These are phyloP conservation scores for Drosophila nigritarsus DNA, from an alignment of 2,888 invertebrate species.

Conservation along the genomic window DNA sequence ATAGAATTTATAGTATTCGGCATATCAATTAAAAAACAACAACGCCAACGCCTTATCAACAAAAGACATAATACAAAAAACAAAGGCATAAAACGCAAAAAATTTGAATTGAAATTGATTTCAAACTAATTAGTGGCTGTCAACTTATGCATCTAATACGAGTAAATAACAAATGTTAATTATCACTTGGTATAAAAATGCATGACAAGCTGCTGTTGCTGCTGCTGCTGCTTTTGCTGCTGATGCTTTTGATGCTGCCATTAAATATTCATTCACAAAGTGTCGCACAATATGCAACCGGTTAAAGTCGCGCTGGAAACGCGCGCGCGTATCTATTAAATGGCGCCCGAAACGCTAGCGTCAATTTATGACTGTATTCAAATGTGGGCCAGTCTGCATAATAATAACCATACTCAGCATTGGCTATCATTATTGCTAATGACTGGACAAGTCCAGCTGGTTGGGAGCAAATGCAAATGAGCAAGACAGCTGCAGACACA, in stretches of 20 bases:
- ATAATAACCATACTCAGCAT: constrained; percentile 44
- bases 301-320: constrained; percentile 58
- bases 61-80: neutral
- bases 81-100: neutral
- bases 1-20: constrained; percentile 9
- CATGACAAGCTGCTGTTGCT: constrained; percentile 32
- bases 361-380: constrained; percentile 57
- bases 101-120: constrained; percentile 56
- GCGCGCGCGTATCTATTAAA: constrained; percentile 56
- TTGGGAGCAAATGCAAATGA: constrained; percentile 49
- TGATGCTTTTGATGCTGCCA: neutral
- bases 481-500: constrained; percentile 23
- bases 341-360: constrained; percentile 61
- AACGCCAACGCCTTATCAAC: constrained; percentile 44
- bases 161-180: constrained; percentile 58
- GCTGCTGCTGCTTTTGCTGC: constrained; percentile 1
- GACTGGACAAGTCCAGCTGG: constrained; percentile 30
- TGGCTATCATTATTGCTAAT: constrained; percentile 40
- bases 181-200: constrained; percentile 53
- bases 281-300: constrained; percentile 51
- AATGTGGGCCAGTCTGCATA: constrained; percentile 44
- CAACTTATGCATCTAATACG: constrained; percentile 28
- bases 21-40: constrained; percentile 30
- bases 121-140: constrained; percentile 52
- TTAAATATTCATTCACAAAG: constrained; percentile 56